A percentile compares a stretch with the other conserved stretches of the same genome.
These are phyloP conservation scores for Drosophila simulans DNA, from an alignment of 1,140 invertebrate species.

Conservation along the genomic window DNA sequence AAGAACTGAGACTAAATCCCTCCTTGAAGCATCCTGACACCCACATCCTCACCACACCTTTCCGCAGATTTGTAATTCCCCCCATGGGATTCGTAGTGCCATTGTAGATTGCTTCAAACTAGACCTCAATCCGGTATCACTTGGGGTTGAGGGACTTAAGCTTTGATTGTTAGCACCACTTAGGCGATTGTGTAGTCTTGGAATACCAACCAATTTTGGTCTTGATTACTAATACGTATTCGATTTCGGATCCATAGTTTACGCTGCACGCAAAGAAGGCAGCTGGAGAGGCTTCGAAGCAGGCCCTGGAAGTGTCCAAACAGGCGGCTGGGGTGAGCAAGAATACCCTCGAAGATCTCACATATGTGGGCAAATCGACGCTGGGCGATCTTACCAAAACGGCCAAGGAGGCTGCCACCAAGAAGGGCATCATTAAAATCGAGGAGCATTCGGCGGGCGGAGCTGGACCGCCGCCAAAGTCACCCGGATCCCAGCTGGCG, in stretches of 20 bases:
- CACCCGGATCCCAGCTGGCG: conserved; percentile 84
- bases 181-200: conserved; percentile 15
- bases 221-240: neutral
- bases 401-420: conserved; percentile 93
- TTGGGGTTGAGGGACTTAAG: neutral
- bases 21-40: neutral
- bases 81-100: conserved; percentile 22
- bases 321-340: conserved; percentile 94
- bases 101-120: neutral
- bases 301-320: conserved; percentile 93
- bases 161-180: conserved; percentile 14
- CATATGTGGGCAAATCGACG: conserved; percentile 94
- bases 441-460: conserved; percentile 43
- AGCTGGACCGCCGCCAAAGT: neutral
- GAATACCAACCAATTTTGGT: neutral
- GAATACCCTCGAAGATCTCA: conserved; percentile 94
- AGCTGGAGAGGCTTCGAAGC: conserved; percentile 93
- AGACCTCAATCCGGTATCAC: neutral
- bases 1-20: neutral
- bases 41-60: conserved; percentile 11
- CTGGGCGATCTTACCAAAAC: conserved; percentile 95
- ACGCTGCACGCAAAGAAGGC: conserved; percentile 95
- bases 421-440: conserved; percentile 92
- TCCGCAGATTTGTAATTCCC: neutral
- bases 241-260: conserved; percentile 85